Conservation (phyloP, 2,888 invertebrate genomes). For the Mimas tiliae region DNA sequence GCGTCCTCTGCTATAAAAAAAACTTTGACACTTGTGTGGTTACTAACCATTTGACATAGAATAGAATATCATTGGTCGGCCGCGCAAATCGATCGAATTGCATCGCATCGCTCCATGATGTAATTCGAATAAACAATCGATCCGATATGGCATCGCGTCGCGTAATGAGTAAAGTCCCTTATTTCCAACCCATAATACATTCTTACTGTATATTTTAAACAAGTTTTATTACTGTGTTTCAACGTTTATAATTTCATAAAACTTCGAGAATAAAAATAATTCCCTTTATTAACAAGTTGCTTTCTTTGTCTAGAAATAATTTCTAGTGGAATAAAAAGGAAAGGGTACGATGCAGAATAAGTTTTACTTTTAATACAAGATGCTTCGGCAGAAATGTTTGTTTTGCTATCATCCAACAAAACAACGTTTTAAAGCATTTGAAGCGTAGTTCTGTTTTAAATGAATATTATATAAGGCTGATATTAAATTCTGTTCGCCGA, state of each 20-base stretch:
- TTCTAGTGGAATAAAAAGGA: not conserved
- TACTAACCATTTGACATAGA: too few relatives aligned
- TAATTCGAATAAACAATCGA: too few relatives aligned
- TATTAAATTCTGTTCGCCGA: slow-evolving; percentile 25
- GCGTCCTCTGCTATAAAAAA: too few relatives aligned
- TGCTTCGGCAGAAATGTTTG: slow-evolving; percentile 18
- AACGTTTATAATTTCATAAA: too few relatives aligned
- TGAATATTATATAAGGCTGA: slow-evolving; percentile 25
- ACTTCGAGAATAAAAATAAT: slow-evolving; percentile 5
- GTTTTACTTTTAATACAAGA: slow-evolving; percentile 13
- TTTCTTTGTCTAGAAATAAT: not conserved
- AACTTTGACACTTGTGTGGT: too few relatives aligned
- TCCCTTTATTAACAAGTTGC: not conserved
- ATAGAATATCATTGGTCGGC: too few relatives aligned
- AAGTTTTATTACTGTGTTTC: not conserved
- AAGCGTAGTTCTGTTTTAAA: slow-evolving; percentile 7
- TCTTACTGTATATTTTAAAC: not conserved
- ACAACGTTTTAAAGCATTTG: slow-evolving; percentile 15
- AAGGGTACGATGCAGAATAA: not conserved
- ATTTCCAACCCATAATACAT: too few relatives aligned
- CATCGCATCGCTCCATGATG: too few relatives aligned
- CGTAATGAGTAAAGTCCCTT: too few relatives aligned
- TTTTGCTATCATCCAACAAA: slow-evolving; percentile 15
- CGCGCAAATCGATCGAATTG: too few relatives aligned
- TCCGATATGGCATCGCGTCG: too few relatives aligned